phyloP scores from a whole-genome alignment of 2,113 vertebrate genomes.

The Castor canadensis region DNA sequence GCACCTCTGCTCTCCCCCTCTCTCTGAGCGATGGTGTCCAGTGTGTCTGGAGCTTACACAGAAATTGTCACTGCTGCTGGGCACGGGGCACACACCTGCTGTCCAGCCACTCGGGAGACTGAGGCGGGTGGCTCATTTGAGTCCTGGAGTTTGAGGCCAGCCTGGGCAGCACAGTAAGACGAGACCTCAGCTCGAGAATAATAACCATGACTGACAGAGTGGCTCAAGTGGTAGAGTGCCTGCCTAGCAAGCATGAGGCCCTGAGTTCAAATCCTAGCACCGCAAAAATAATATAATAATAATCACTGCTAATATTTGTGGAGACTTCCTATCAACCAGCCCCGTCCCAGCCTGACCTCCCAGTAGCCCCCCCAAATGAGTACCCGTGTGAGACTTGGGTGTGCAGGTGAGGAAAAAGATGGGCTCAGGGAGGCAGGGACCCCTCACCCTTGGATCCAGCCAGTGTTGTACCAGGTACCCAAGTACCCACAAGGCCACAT shows the following conservation, averaged over 20 bases:
- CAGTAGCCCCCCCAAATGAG: neutral
- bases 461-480: neutral
- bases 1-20: neutral
- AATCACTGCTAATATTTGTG: neutral
- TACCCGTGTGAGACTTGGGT: neutral
- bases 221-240: no score
- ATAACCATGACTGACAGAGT: no score
- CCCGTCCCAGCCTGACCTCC: neutral
- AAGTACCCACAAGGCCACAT: neutral
- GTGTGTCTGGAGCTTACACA: rapidly evolving
- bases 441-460: rapidly evolving
- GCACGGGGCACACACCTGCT: rapidly evolving
- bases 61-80: neutral
- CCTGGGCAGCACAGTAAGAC: neutral
- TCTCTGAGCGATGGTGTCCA: neutral
- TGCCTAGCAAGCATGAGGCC: no score
- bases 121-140: neutral
- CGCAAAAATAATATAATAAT: neutral
- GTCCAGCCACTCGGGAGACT: neutral
- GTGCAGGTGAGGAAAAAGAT: neutral
- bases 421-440: neutral
- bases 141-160: neutral
- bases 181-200: no score
- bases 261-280: no score
- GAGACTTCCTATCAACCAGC: neutral